Conservation (phyloP, 2,888 invertebrate genomes). For the Pardosa pseudoannulata region DNA sequence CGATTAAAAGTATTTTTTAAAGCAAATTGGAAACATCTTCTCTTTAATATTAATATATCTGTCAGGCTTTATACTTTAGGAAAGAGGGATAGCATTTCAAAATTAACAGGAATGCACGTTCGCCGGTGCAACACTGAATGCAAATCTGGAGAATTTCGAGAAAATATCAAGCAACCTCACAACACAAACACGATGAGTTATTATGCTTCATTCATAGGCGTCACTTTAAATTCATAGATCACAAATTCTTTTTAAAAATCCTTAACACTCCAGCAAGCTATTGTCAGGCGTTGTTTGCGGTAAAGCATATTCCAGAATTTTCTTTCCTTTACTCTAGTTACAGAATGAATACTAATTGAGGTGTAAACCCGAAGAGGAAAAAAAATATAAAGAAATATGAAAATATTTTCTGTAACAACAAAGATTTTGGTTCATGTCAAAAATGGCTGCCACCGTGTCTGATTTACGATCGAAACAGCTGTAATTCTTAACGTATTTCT, state of each 20-base stretch:
- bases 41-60: too few species aligned
- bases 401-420: background rate
- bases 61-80: too few species aligned
- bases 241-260: conserved; percentile 16
- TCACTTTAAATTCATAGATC: conserved; percentile 27
- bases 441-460: background rate
- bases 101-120: too few species aligned
- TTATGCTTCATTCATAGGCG: background rate
- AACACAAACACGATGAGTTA: background rate
- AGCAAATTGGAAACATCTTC: too few species aligned
- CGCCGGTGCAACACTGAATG: background rate
- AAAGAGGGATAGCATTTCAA: too few species aligned
- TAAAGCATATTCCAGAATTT: background rate
- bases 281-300: conserved; percentile 8
- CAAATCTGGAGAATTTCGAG: background rate
- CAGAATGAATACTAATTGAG: conserved; percentile 56
- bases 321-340: background rate
- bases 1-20: too few species aligned
- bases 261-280: conserved; percentile 8
- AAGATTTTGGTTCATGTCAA: conserved; percentile 3
- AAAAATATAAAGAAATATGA: too few species aligned
- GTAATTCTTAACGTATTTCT: conserved; percentile 1
- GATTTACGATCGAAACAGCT: conserved; percentile 4
- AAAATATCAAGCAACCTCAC: background rate
- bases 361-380: background rate